Percentiles rank a stretch among this genome's conserved stretches.
Conservation (phyloP, 1,140 invertebrate genomes). For the Rhagoletis zephyria region DNA sequence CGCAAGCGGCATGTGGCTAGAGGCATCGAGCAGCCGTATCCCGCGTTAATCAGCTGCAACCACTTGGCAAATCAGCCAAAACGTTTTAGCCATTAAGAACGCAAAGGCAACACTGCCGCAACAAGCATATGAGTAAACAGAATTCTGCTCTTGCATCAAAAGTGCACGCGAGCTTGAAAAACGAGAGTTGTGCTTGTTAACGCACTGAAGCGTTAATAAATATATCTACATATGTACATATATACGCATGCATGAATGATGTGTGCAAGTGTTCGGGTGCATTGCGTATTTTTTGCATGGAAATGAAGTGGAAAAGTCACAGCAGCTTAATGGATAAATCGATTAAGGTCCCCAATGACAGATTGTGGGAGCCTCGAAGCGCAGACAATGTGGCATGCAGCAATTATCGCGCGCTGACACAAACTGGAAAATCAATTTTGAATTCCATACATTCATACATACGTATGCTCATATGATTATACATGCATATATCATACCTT, state of each 20-base stretch:
- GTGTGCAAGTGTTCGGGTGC: neutral
- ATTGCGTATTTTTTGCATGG: conserved; percentile 7
- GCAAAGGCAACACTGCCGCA: neutral
- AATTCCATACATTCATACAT: neutral
- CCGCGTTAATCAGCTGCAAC: conserved; percentile 45
- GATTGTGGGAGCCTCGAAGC: conserved; percentile 53
- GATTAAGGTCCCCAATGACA: conserved; percentile 51
- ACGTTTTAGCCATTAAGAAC: conserved; percentile 48
- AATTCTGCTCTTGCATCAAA: neutral
- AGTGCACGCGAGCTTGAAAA: conserved; percentile 21
- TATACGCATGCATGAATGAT: neutral
- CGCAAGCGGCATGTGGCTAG: conserved; percentile 6
- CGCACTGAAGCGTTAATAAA: conserved; percentile 25
- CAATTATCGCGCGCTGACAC: neutral
- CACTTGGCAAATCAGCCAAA: conserved; percentile 33
- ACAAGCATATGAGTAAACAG: neutral
- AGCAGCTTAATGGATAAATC: conserved; percentile 56
- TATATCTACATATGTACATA: neutral
- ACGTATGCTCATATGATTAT: neutral
- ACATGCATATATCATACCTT: neutral
- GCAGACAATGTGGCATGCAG: conserved; percentile 16
- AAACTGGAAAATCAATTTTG: conserved; percentile 34
- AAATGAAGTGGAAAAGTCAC: conserved; percentile 54
- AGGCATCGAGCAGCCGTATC: conserved; percentile 1
- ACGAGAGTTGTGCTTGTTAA: conserved; percentile 43